Percentiles rank a stretch among this genome's conserved stretches.
Evolutionary conservation across 2,888 invertebrate species (phyloP).

Genomic region (Graphium colonna): DNA sequence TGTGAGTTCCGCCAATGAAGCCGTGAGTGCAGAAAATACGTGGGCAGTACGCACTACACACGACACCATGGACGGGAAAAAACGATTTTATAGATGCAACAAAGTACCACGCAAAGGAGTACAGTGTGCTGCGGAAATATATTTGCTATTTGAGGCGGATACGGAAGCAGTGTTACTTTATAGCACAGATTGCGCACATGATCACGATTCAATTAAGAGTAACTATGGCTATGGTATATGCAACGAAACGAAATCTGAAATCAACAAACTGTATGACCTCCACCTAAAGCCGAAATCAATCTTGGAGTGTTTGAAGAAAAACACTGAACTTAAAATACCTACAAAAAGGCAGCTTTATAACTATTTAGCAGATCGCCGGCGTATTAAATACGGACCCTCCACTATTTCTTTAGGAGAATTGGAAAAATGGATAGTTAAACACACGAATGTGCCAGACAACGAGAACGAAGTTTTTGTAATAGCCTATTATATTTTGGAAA

Average conservation of each 20-base stretch:
- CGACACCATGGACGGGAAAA: constrained; percentile 22
- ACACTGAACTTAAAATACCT: constrained; percentile 22
- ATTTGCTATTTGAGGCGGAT: constrained; percentile 24
- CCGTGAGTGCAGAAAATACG: constrained; percentile 25
- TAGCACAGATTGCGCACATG: constrained; percentile 28
- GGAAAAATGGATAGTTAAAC: constrained; percentile 28
- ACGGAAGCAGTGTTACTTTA: constrained; percentile 27
- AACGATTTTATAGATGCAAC: constrained; percentile 28
- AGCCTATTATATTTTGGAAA: background rate
- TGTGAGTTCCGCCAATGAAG: constrained; percentile 17
- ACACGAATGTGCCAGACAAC: constrained; percentile 26
- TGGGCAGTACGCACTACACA: constrained; percentile 25
- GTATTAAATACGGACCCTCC: constrained; percentile 24
- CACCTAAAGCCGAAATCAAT: constrained; percentile 28
- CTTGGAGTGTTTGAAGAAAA: constrained; percentile 20
- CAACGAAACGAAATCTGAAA: constrained; percentile 23
- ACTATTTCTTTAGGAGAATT: constrained; percentile 28
- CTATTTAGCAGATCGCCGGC: background rate
- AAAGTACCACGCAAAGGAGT: constrained; percentile 25
- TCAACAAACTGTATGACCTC: constrained; percentile 28
- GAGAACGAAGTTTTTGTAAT: constrained; percentile 27
- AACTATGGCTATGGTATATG: constrained; percentile 22
- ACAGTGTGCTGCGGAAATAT: constrained; percentile 27
- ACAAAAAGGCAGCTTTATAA: constrained; percentile 18
- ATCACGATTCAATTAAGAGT: constrained; percentile 23